Percentiles rank a stretch among this genome's conserved stretches.
Conservation (phyloP, 2,888 invertebrate genomes). For the Protonemura montana region DNA sequence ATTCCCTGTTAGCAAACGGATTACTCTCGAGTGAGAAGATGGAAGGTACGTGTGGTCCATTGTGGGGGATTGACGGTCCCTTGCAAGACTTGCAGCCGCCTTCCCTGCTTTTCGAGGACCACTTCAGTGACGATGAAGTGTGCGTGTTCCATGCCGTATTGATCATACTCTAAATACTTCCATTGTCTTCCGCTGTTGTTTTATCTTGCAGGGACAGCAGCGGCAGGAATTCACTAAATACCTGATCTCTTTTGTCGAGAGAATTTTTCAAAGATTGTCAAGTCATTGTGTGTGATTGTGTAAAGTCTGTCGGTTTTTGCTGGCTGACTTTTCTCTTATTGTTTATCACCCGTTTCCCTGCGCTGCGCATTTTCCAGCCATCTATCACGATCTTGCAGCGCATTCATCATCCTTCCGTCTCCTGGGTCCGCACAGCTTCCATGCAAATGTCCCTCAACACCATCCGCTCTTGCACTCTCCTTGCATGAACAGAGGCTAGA, state of each 20-base stretch:
- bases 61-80: neutral
- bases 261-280: neutral
- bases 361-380: neutral
- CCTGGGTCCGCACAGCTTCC: neutral
- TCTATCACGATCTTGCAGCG: conserved; percentile 1
- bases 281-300: neutral
- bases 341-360: neutral
- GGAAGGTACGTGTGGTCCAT: conserved; percentile 12
- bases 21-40: neutral
- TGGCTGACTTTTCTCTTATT: neutral
- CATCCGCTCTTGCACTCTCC: neutral
- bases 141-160: conserved; percentile 12
- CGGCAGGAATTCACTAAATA: neutral
- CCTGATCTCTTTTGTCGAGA: neutral
- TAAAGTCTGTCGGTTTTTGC: neutral
- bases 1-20: neutral
- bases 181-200: conserved; percentile 12
- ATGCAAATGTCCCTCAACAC: neutral
- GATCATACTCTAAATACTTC: neutral
- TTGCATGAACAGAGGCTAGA: neutral
- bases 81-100: neutral
- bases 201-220: neutral
- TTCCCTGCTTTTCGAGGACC: neutral
- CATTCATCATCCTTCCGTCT: neutral
- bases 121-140: neutral